Base-by-base conservation (phyloP, 2,113 vertebrate species). In the Empidonax traillii region DNA sequence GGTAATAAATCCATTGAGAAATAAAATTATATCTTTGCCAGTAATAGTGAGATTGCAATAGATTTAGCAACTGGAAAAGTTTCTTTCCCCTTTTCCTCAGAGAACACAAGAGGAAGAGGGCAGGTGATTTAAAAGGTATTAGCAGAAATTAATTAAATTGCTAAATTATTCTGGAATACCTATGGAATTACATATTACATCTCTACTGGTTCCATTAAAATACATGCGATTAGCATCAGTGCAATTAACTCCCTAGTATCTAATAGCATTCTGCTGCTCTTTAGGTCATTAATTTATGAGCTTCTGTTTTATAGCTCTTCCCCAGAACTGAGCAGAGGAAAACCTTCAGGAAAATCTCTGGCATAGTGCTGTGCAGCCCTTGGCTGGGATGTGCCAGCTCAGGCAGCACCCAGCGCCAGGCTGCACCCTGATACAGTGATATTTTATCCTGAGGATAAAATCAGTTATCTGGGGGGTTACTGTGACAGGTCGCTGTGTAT, bases 141-240 rank as follows among this genome's bases (percentile, higher is more conserved):
- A 96, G 61, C 73, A 89, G 86, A 85, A 96, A 94, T 92, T 89
- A 94, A 96, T 94, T 95, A 89, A 95, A 75, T 89, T 43, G 92
- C 76, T 82, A 84, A 89, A 90, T 94, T 93, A 84, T 90, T 95
- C 83, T 89, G 88, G 73, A 87, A 89, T 95, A 89, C 87, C 80
- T 82, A 14, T 87, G 91, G 91, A 96, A 93, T 85, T 89, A 37
- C 30, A 39, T 74, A 69, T 71, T 85, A 59, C 65, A 58, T 78
- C 80, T 92, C 90, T 95, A 53, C 88, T 23, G 69, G 46, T 87
- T 80, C 53, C 58, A 53, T 82, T 89, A 92, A 94, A 93, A 72
- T 87, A 68, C 49, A 28, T 30, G 37, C 0, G 4, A 93, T 92
- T 92, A 90, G 33, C 73, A 85, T 49, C 46, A 10, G 41, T 78